Evolutionary conservation across 2,113 vertebrate species (phyloP), one percentile per base, ranked within the genome.

Genomic region (Platichthys flesus): DNA sequence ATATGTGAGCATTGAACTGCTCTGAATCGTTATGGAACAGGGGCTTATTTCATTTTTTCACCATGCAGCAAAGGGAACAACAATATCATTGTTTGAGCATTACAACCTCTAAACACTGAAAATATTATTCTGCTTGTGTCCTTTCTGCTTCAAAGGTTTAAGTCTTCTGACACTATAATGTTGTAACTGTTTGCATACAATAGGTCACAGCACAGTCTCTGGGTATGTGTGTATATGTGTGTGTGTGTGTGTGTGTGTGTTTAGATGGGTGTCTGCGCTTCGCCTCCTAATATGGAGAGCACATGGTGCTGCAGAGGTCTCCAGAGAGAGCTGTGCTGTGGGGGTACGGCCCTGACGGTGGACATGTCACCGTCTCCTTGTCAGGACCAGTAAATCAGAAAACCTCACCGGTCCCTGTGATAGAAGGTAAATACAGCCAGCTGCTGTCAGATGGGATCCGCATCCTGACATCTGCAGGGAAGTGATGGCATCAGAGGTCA

Each of bases 261-360:
- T 9, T 40, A 40, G 37, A 40, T 78, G 60, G 16, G 4, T 21
- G 0, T 6, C 87, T 98, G 16, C 6, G 85, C 26, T 97, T 98
- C 68, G 96, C 96, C 0, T 97, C 96, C 10, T 97, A 96, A 89
- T 96, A 96, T 55, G 89, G 90, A 0, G 69, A 95, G 74, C 93
- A 96, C 91, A 97, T 98, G 97, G 97, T 97, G 65, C 83, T 99
- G 59, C 97, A 99, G 93, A 95, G 90, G 92, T 91, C 93, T 59
- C 97, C 97, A 0, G 89, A 92, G 5, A 92, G 88, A 28, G 95
- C 97, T 0, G 88, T 96, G 72, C 20, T 98, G 51, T 98, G 96
- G 98, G 97, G 97, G 45, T 95, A 90, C 0, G 96, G 94, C 0
- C 26, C 68, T 3, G 61, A 79, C 0, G 93, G 89, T 15, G 86